A percentile compares a stretch with the other conserved stretches of the same genome.
phyloP scores from a whole-genome alignment of 2,797 vertebrate genomes.

The Epinephelus malabaricus region DNA sequence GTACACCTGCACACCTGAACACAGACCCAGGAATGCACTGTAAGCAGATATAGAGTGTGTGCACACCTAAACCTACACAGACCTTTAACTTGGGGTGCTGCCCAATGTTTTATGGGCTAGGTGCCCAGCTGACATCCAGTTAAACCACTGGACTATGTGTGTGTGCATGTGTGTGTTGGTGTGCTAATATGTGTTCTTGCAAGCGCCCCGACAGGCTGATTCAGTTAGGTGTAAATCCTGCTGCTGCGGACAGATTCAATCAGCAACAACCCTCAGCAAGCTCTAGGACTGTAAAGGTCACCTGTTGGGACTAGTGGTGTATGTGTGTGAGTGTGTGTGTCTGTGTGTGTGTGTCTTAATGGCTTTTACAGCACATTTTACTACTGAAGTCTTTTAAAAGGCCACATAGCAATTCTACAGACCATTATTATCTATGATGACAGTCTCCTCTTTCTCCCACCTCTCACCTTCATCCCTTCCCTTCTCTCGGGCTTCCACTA shows the following conservation, averaged over 20 bases:
- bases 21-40: constrained; percentile 34
- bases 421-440: constrained; percentile 51
- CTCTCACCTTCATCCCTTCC: constrained; percentile 21
- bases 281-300: constrained; percentile 79
- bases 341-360: constrained; percentile 35
- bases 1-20: constrained; percentile 31
- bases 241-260: constrained; percentile 85
- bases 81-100: constrained; percentile 62
- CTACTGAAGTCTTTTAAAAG: constrained; percentile 50
- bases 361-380: constrained; percentile 51
- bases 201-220: constrained; percentile 70
- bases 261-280: constrained; percentile 78
- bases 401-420: constrained; percentile 36
- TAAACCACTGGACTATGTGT: constrained; percentile 60
- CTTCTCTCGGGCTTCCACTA: constrained; percentile 21
- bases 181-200: constrained; percentile 45
- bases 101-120: constrained; percentile 79
- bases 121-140: constrained; percentile 82
- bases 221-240: constrained; percentile 83
- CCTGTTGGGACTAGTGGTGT: constrained; percentile 65
- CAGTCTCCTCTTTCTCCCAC: constrained; percentile 24
- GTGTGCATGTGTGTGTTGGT: constrained; percentile 31
- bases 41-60: constrained; percentile 29
- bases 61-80: constrained; percentile 33
- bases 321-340: constrained; percentile 33